Evolutionary conservation across 64 coral and sea anemone species (phyloP), one percentile per base, ranked within the genome.

Genomic region (Cladopsammia gracilis): DNA sequence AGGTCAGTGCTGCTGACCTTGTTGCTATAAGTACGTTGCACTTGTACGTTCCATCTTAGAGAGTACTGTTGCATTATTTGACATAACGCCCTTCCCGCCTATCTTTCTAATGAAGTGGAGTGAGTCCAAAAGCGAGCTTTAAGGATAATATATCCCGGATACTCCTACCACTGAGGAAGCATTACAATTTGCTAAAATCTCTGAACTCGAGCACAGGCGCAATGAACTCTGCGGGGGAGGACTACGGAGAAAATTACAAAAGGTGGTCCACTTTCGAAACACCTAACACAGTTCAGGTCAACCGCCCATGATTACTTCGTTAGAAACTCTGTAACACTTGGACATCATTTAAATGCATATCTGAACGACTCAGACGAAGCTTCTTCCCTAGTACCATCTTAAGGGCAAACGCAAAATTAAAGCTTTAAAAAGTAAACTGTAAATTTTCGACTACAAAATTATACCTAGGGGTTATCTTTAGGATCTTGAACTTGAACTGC

Each of bases 321-420:
- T 75, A 75, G 72, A 48, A 75, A 75, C 72, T 19, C 43, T n/a
- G n/a, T 75, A 75, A 48, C 11, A 16, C 43, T 75, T 75, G 43
- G 14, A 75, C 14, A 10, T 48, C 15, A 48, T 75, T 75, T 75
- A 19, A 75, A 48, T 75, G 45, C 19, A 75, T 5, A 75, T 16
- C 72, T 10, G 45, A 75, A 19, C 72, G 72, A 5, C 48, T 75
- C 19, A 48, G 72, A 0, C 45, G 43, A 48, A 75, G 72, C 45
- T 75, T 75, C 19, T 18, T 75, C 46, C 72, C 72, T 18, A 18
- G 15, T 43, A 75, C 10, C 15, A 16, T 62, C 60, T 11, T 62
- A 62, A 62, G 3, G 60, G 60, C 60, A 62, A 62, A 62, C 16
- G 60, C 60, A 62, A 62, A 7, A 62, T 16, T 56, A 56, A 56